Evolutionary conservation across 37 sponge, comb jelly and placozoan species (phyloP).

Genomic region (Bolinopsis microptera): DNA sequence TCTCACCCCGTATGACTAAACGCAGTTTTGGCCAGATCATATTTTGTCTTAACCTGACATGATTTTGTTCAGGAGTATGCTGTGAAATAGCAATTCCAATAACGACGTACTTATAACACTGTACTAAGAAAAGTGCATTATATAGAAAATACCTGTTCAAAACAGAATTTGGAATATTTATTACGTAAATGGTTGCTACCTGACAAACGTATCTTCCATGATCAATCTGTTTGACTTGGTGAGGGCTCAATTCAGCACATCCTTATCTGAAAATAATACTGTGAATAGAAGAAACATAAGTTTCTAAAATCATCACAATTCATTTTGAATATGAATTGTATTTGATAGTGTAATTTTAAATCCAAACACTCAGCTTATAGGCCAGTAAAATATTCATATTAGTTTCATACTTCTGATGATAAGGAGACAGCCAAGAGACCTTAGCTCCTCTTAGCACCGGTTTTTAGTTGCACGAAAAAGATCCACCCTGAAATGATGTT

Average conservation of each 20-base stretch:
- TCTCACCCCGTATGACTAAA: not conserved
- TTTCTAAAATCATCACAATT: too few species aligned
- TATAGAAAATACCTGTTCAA: too few species aligned
- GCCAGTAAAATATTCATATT: not conserved
- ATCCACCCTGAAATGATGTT: conserved; percentile 29
- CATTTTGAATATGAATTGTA: not conserved
- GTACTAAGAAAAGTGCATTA: too few species aligned
- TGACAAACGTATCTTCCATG: not conserved
- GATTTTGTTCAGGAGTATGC: not conserved
- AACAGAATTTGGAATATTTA: too few species aligned
- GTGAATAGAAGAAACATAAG: too few species aligned
- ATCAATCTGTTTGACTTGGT: conserved; percentile 43
- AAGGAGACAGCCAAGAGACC: conserved; percentile 10
- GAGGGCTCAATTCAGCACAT: conserved; percentile 11
- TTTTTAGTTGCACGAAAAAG: conserved; percentile 9
- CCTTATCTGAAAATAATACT: conserved; percentile 24
- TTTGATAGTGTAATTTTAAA: not conserved
- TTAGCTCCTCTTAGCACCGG: conserved; percentile 11
- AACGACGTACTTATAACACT: too few species aligned
- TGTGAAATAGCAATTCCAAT: too few species aligned
- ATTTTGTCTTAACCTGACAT: conserved; percentile 13
- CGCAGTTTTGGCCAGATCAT: conserved; percentile 18
- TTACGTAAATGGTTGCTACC: too few species aligned
- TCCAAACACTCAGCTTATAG: not conserved
- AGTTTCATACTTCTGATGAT: conserved; percentile 11